Percentiles rank a stretch among this genome's conserved stretches.
phyloP scores from a whole-genome alignment of 2,888 invertebrate genomes.

The Dichetophora obliterata region DNA sequence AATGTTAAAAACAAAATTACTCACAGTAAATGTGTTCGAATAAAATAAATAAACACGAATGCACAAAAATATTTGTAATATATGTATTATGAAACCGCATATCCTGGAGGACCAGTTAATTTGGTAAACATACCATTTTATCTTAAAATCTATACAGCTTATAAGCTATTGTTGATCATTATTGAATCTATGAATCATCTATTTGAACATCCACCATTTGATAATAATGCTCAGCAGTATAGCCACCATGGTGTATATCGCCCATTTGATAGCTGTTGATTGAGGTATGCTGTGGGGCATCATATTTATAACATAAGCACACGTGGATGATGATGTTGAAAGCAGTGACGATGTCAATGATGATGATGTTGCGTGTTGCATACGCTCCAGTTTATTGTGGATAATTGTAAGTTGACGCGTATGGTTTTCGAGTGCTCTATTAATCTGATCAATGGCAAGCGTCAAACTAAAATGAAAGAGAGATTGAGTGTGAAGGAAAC shows the following conservation, averaged over 20 bases:
- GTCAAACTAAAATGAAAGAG: constrained; percentile 70
- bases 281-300: constrained; percentile 56
- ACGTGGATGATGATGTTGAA: constrained; percentile 2
- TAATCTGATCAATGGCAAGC: constrained; percentile 71
- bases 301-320: constrained; percentile 39
- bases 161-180: neutral
- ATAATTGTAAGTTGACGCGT: constrained; percentile 69
- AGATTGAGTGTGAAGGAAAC: neutral
- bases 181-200: neutral
- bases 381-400: constrained; percentile 61
- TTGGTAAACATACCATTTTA: constrained; percentile 11
- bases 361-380: constrained; percentile 60
- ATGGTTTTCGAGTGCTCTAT: constrained; percentile 72
- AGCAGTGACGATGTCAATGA: constrained; percentile 11
- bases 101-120: too few species aligned
- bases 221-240: constrained; percentile 59
- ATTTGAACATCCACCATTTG: constrained; percentile 59
- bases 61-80: too few species aligned
- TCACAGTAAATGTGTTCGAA: too few species aligned
- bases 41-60: too few species aligned
- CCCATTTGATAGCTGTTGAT: constrained; percentile 57
- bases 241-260: constrained; percentile 59
- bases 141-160: constrained; percentile 15
- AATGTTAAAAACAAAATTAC: too few species aligned
- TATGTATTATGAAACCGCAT: too few species aligned